Percentiles rank a stretch among this genome's conserved stretches.
These are phyloP conservation scores for Sebastes aleutianus DNA, from an alignment of 2,797 vertebrate genomes.

Conservation along the genomic window DNA sequence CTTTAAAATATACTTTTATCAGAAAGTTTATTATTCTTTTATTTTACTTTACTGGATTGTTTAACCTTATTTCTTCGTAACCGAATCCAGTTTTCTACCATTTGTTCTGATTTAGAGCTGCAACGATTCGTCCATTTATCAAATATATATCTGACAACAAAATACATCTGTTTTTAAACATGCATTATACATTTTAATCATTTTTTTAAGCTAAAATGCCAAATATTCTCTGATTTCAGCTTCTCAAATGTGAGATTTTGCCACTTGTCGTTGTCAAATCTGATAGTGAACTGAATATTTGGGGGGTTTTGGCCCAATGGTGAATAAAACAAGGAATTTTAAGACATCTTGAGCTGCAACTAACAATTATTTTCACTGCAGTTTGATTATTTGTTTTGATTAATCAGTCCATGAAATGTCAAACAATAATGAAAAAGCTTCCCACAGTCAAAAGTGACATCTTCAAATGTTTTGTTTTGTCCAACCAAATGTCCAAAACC, in stretches of 20 bases:
- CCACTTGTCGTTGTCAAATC: neutral
- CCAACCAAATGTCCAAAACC: neutral
- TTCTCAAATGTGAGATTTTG: neutral
- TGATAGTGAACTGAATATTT: too few species aligned
- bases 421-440: neutral
- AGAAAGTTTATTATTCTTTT: neutral
- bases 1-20: neutral
- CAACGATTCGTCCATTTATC: neutral
- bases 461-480: neutral
- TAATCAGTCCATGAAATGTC: too few species aligned
- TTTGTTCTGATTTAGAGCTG: neutral
- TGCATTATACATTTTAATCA: accelerated
- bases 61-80: neutral
- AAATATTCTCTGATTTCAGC: neutral
- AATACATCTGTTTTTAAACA: neutral
- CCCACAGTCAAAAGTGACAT: neutral
- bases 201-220: neutral
- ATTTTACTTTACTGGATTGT: neutral
- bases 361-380: too few species aligned
- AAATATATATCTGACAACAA: neutral
- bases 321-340: neutral
- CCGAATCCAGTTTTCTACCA: neutral
- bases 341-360: neutral
- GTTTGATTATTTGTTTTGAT: too few species aligned
- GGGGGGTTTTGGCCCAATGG: neutral